Evolutionary conservation across 2,797 vertebrate species (phyloP), one percentile per base, ranked within the genome.

Genomic region (Zalophus californianus): DNA sequence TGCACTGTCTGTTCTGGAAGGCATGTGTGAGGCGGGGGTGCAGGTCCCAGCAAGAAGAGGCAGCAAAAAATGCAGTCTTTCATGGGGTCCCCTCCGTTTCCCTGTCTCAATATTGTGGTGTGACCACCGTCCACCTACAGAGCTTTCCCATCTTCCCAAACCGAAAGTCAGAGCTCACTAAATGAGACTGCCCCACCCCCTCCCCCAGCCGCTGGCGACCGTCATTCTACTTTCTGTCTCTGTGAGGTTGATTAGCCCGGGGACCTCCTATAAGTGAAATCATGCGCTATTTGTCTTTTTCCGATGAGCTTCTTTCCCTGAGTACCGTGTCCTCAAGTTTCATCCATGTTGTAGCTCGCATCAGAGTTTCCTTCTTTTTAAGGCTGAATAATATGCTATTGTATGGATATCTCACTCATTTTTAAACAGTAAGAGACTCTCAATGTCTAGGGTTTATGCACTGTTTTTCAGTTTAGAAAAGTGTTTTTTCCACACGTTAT

Each of bases 381-480:
- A 79, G n/a, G 52, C 83, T 68, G 56, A 48, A 7, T 14, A 5
- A 8, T 41, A 2, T 32, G 58, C 62, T 23, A 1, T 1, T 5
- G 11, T 1, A 0, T 4, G 18, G 56, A 21, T 13, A 2, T 0
- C 32, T 58, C 75, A 15, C 56, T 25, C 21, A 2, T 10, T 2
- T 58, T 58, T 27, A 50, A 66, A 56, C 20, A n/a, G 41, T 27
- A 32, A 52, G 25, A n/a, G 29, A 44, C 16, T 77, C 62, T 38
- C 20, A 3, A 0, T 2, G 35, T 29, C 41, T 3, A 5, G 7
- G n/a, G n/a, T n/a, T 23, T 68, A 27, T 0, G 1, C 1, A 1
- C 3, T 21, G 16, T 41, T 48, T 91, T 68, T 25, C 29, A 7
- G 35, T 27, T 73, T 48, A 50, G 52, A 58, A 58, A 73, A 77